phyloP scores from a whole-genome alignment of 2,797 vertebrate species.

The Sebastes steindachneri region DNA sequence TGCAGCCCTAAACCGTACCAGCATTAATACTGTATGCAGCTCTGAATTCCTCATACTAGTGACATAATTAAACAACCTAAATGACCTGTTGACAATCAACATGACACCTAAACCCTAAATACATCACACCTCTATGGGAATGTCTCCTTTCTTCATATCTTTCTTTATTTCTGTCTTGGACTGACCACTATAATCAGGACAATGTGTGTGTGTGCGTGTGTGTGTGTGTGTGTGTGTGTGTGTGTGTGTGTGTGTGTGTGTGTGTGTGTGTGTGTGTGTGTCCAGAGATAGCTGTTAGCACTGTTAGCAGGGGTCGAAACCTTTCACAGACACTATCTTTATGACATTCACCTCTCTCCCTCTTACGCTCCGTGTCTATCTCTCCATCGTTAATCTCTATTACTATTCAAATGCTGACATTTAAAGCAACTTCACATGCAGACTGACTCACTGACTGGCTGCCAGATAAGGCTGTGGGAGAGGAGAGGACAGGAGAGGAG shows the following conservation, averaged over 20 bases:
- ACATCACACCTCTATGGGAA: constrained; percentile 7
- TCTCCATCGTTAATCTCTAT: constrained; percentile 71
- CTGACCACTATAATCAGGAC: background rate
- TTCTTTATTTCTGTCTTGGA: background rate
- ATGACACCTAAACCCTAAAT: constrained; percentile 9
- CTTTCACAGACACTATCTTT: constrained; percentile 63
- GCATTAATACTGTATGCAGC: background rate
- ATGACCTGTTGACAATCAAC: constrained; percentile 22
- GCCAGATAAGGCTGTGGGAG: constrained; percentile 59
- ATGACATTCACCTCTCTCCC: constrained; percentile 66
- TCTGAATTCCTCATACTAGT: constrained; percentile 10
- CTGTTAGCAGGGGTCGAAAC: constrained; percentile 38
- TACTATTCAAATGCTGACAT: constrained; percentile 82
- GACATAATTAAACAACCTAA: constrained; percentile 5
- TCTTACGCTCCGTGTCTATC: constrained; percentile 52
- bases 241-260: no score
- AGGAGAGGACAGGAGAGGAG: constrained; percentile 1
- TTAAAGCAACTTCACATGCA: constrained; percentile 73
- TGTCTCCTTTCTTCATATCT: background rate
- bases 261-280: background rate
- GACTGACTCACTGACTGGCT: constrained; percentile 38
- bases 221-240: no score
- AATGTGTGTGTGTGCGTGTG: background rate
- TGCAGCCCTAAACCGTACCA: background rate
- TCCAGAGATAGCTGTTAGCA: constrained; percentile 34